Conservation (phyloP, 2,888 invertebrate genomes). For the Pachydiplax longipennis region DNA sequence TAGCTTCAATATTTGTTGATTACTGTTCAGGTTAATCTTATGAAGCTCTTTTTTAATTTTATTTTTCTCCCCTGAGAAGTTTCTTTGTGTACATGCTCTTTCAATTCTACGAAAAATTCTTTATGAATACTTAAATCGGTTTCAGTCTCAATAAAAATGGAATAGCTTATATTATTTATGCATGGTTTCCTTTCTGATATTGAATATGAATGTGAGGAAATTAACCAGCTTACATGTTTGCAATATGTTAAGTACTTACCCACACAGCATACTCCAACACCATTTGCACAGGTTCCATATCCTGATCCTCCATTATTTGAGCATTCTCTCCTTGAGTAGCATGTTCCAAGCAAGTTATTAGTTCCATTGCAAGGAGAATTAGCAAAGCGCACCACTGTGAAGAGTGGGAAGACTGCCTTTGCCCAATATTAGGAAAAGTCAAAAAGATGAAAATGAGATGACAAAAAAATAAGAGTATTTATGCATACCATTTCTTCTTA, state of each 20-base stretch:
- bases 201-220: not conserved
- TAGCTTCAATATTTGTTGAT: too few relatives aligned
- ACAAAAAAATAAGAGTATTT: too few relatives aligned
- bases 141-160: too few relatives aligned
- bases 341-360: slow-evolving; percentile 75
- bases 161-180: too few relatives aligned
- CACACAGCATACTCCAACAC: slow-evolving; percentile 82
- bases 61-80: too few relatives aligned
- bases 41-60: too few relatives aligned
- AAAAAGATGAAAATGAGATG: not conserved
- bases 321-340: slow-evolving; percentile 80
- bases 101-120: too few relatives aligned
- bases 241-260: slow-evolving; percentile 65
- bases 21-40: too few relatives aligned
- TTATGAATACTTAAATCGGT: too few relatives aligned
- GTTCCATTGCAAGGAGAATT: slow-evolving; percentile 73
- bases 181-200: not conserved
- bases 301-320: slow-evolving; percentile 72
- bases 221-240: not conserved
- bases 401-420: slow-evolving; percentile 69
- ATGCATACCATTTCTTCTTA: too few relatives aligned
- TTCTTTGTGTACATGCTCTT: too few relatives aligned
- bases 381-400: slow-evolving; percentile 75
- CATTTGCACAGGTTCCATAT: slow-evolving; percentile 76
- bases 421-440: not conserved